Evolutionary conservation across 2,888 invertebrate genomes (phyloP), one percentile per base, ranked within the genome.

Genomic region (Parnassius apollo): DNA sequence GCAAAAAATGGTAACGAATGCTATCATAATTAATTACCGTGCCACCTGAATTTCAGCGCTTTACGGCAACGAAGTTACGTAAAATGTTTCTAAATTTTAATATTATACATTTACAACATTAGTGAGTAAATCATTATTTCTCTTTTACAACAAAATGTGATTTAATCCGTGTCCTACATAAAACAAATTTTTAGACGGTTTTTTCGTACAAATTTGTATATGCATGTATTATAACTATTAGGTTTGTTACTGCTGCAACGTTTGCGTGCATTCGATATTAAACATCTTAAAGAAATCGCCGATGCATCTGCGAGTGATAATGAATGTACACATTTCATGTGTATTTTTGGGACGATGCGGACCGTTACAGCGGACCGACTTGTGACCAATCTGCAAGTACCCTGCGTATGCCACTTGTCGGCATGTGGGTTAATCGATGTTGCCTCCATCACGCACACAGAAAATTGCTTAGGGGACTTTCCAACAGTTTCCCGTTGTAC

Each of bases 341-440:
- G 42, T 57, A 61, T 53, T 48, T 53, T 62, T 57, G 57, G 62
- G 62, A 57, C 61, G 57, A 48, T 42, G 42, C 4, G 13, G 42
- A 59, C 59, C 55, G 58, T 58, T 63, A 63, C 58, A 63, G 59
- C 59, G 58, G 55, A n/a, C 50, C 18, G 42, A 61, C 48, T 48
- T 45, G 55, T 59, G 58, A 59, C 35, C 59, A 51, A 48, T 22
- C 35, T 12, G 35, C 50, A 35, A 54, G 25, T 56, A 35, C 35
- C 35, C 35, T 7, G 49, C 25, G 22, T 18, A 12, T 7, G 52
- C 9, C 50, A 51, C 42, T 42, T 22, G 48, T 4, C 62, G 9
- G 49, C 57, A 61, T 55, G 55, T 61, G 58, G 63, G 59, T 63
- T 63, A 63, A 63, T 59, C 64, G 64, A 56, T 59, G 59, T 54